A percentile compares a stretch with the other conserved stretches of the same genome.
Conservation (phyloP, 2,888 invertebrate genomes). For the Tholera decimalis region DNA sequence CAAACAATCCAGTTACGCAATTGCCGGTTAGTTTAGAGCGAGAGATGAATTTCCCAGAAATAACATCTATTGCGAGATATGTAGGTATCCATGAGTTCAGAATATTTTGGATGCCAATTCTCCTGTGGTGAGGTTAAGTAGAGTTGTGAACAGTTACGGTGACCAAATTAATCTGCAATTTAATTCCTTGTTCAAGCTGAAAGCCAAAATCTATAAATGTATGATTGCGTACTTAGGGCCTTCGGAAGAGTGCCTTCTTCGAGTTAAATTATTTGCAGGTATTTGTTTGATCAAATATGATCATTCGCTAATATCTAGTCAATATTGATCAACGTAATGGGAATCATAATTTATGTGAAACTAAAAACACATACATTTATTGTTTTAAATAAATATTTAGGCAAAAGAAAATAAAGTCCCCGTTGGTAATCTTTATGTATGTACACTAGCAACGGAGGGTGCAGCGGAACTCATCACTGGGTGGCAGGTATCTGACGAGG, state of each 20-base stretch:
- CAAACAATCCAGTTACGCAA: slow-evolving; percentile 1
- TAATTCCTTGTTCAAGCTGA: too few relatives aligned
- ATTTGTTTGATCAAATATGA: not conserved
- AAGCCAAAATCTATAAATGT: too few relatives aligned
- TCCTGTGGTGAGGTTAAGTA: too few relatives aligned
- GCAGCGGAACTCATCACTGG: too few relatives aligned
- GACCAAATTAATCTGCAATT: too few relatives aligned
- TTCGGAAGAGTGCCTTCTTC: too few relatives aligned
- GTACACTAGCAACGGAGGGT: too few relatives aligned
- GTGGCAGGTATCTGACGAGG: too few relatives aligned
- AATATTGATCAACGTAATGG: slow-evolving; percentile 24
- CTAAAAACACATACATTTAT: not conserved
- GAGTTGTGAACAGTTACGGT: too few relatives aligned
- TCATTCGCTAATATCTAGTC: slow-evolving; percentile 13
- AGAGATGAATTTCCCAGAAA: not conserved
- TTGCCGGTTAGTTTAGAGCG: not conserved
- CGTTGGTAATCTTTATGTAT: slow-evolving; percentile 1
- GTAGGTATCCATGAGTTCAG: too few relatives aligned
- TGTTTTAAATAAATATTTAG: slow-evolving; percentile 28
- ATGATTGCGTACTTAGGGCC: too few relatives aligned
- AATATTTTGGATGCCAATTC: too few relatives aligned
- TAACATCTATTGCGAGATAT: slow-evolving; percentile 1
- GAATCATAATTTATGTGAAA: not conserved
- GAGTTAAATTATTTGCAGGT: not conserved
- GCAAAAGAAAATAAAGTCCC: not conserved